Base-by-base conservation (phyloP, 2,888 invertebrate species). In the Eudemis profundana region DNA sequence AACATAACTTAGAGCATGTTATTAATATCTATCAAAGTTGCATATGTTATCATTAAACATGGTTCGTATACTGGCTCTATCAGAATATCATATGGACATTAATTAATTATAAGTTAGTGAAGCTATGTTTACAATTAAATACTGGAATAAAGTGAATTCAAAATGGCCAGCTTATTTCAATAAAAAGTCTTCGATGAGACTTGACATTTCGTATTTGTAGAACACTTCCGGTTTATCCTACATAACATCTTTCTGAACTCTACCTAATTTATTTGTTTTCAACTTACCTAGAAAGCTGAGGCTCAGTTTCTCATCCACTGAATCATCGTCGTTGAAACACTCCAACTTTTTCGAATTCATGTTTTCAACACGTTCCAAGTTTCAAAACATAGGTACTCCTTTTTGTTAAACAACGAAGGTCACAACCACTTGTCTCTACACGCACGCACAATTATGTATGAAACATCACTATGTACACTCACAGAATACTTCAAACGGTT, bases 311-410 rank as follows among this genome's bases (percentile, higher is more conserved):
- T 85, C 90, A 79, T 90, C 90, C 78, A 86, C 87, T 68, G 90
- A 89, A 74, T 90, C 89, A 67, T 86, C 85, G 74, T 90, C 86
- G 67, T 85, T 85, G 71, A 88, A 89, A 76, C 90, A 89, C 83
- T 92, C 92, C 85, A 92, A 81, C 83, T 91, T 92, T 85, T 92
- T 92, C 69, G 91, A 86, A 90, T 92, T 92, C 92, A 92, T 92
- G 70, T 81, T 86, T 75, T 76, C 78, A 82, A 78, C 80, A 79
- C 76, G 68, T 74, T 73, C 70, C 71, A 78, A 79, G 82, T 83
- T 82, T 80, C 73, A 74, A 77, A 75, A 73, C 67, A 67, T 65
- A 42, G 42, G 54, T 54, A 66, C 78, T 78, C 77, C 78, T 81
- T 81, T 80, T 76, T 75, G 75, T 67, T 73, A 72, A 33, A 76